Evolutionary conservation across 2,113 vertebrate genomes (phyloP).

Genomic region (Tetraodon nigroviridis): DNA sequence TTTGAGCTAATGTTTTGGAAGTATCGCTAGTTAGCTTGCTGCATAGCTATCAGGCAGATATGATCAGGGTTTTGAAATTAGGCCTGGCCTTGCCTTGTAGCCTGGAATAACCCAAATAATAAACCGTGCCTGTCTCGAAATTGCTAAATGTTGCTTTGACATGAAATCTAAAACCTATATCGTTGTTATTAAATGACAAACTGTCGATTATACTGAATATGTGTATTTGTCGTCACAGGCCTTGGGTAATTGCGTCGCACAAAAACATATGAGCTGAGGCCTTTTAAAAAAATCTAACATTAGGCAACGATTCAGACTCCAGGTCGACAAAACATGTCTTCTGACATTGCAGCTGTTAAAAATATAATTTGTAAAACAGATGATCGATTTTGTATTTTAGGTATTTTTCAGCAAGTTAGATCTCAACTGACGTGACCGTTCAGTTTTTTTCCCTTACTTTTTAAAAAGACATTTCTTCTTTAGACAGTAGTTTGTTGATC

Average conservation of each 20-base stretch:
- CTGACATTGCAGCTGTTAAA: too few relatives aligned
- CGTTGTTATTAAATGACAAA: neutral
- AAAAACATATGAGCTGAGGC: constrained; percentile 26
- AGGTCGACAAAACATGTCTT: too few relatives aligned
- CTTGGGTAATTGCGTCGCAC: constrained; percentile 26
- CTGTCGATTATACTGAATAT: neutral
- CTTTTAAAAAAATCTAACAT: neutral
- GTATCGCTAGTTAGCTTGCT: constrained; percentile 31
- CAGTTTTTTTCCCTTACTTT: neutral
- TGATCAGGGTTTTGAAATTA: constrained; percentile 26
- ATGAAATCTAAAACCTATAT: too few relatives aligned
- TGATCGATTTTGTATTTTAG: too few relatives aligned
- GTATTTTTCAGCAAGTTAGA: neutral
- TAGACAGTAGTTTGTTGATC: neutral
- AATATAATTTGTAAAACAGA: too few relatives aligned
- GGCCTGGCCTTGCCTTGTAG: constrained; percentile 32
- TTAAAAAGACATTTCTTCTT: neutral
- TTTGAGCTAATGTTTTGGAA: too few relatives aligned
- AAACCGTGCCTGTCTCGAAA: neutral
- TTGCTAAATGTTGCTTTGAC: neutral
- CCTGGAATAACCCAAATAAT: neutral
- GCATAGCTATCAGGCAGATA: constrained; percentile 24
- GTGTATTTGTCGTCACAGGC: constrained; percentile 12
- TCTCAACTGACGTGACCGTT: neutral
- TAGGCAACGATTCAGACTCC: too few relatives aligned